Conservation (phyloP, 2,888 invertebrate species). For the Acronicta alni region DNA sequence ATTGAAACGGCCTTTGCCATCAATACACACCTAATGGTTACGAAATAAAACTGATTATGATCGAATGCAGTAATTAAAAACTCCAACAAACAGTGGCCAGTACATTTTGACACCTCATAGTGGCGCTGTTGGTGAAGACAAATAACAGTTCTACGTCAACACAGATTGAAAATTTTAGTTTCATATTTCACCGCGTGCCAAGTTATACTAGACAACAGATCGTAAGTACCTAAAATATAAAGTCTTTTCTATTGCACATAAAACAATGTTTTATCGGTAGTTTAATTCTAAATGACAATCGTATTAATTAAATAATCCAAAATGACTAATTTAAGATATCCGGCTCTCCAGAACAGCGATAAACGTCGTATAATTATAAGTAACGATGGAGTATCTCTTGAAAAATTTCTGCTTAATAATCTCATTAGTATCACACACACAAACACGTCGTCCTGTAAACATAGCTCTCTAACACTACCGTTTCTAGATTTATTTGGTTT, state of each 20-base stretch:
- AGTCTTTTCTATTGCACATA: conserved; percentile 24
- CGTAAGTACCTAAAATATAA: conserved; percentile 17
- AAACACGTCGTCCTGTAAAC: neutral
- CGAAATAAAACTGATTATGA: conserved; percentile 29
- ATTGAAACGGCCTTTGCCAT: conserved; percentile 13
- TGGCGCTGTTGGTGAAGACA: neutral
- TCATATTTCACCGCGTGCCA: neutral
- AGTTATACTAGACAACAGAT: neutral
- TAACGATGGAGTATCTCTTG: conserved; percentile 1
- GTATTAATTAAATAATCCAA: conserved; percentile 36
- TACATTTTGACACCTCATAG: neutral
- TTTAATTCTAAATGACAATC: conserved; percentile 42
- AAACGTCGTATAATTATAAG: conserved; percentile 9
- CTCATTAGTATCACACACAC: conserved; percentile 1
- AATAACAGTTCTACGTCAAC: neutral
- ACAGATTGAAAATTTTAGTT: neutral
- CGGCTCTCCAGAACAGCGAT: conserved; percentile 17
- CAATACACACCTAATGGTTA: conserved; percentile 8
- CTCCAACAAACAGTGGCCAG: neutral
- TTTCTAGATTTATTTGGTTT: too few species aligned
- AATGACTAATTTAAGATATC: conserved; percentile 28
- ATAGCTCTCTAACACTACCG: neutral
- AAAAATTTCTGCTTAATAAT: conserved; percentile 2
- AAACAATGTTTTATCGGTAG: conserved; percentile 38
- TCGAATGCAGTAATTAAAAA: conserved; percentile 17